These are phyloP conservation scores for Agraylea sexmaculata DNA, from an alignment of 1,140 invertebrate genomes.

Conservation along the genomic window DNA sequence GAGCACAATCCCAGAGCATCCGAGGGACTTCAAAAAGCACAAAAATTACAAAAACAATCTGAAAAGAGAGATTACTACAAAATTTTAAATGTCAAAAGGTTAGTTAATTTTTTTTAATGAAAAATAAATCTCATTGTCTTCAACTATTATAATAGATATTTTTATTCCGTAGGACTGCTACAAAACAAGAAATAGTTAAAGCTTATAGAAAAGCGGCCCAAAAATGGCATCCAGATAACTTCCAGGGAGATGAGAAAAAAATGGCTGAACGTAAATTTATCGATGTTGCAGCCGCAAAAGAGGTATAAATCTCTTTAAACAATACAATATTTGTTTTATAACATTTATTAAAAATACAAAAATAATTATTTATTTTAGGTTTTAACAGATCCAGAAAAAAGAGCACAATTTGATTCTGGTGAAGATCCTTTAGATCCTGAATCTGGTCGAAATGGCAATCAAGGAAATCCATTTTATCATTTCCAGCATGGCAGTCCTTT, in stretches of 20 bases:
- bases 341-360: conserved; percentile 5
- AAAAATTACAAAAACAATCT: conserved; percentile 88
- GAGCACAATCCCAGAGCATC: conserved; percentile 68
- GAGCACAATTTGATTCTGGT: conserved; percentile 86
- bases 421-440: conserved; percentile 97
- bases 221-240: conserved; percentile 99
- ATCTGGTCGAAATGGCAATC: conserved; percentile 48
- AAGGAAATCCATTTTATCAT: conserved; percentile 78
- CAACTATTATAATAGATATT: neutral
- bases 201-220: conserved; percentile 95
- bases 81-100: conserved; percentile 65
- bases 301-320: conserved; percentile 46
- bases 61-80: conserved; percentile 97
- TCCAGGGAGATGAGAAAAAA: conserved; percentile 84
- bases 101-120: conserved; percentile 2
- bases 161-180: conserved; percentile 53
- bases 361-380: conserved; percentile 31
- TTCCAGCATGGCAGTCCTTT: conserved; percentile 80
- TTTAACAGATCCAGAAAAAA: conserved; percentile 74
- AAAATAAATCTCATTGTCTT: neutral
- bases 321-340: conserved; percentile 4
- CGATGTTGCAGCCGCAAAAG: conserved; percentile 97
- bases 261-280: conserved; percentile 96
- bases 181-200: conserved; percentile 88
- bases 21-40: conserved; percentile 79